Evolutionary conservation across 2,888 invertebrate species (phyloP).

Genomic region (Pterostichus madidus): DNA sequence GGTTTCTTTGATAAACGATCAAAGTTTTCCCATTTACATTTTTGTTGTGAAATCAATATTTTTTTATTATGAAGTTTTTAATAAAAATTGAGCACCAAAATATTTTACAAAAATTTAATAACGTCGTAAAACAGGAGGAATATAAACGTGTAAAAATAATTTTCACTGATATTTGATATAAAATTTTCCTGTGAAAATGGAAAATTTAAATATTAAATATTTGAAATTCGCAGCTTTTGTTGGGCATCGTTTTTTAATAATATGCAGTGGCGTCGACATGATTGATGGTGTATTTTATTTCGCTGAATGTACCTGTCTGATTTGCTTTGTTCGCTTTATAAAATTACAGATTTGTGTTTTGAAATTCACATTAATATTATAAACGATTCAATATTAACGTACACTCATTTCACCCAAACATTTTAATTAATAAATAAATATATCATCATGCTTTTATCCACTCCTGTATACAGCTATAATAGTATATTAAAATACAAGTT

Average conservation of each 20-base stretch:
- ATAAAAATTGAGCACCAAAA: neutral
- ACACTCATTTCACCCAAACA: too few species aligned
- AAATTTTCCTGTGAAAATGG: neutral
- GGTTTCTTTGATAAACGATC: neutral
- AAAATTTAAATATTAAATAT: conserved; percentile 35
- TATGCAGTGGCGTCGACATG: neutral
- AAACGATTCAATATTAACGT: too few species aligned
- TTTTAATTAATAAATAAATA: too few species aligned
- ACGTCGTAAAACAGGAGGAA: neutral
- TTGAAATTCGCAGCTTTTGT: conserved; percentile 17
- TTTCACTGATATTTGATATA: conserved; percentile 35
- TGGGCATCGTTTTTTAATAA: conserved; percentile 25
- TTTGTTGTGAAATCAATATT: conserved; percentile 5
- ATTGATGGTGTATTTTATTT: conserved; percentile 3
- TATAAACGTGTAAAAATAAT: conserved; percentile 36
- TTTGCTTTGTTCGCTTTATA: too few species aligned
- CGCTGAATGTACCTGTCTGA: too few species aligned
- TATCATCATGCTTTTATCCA: too few species aligned
- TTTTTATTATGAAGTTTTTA: conserved; percentile 32
- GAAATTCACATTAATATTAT: neutral
- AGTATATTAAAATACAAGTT: too few species aligned
- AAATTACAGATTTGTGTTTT: neutral
- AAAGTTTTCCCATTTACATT: neutral
- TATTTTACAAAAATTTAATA: conserved; percentile 43
- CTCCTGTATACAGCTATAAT: too few species aligned